phyloP scores from a whole-genome alignment of 2,888 invertebrate genomes.

The Panzeria rudis region DNA sequence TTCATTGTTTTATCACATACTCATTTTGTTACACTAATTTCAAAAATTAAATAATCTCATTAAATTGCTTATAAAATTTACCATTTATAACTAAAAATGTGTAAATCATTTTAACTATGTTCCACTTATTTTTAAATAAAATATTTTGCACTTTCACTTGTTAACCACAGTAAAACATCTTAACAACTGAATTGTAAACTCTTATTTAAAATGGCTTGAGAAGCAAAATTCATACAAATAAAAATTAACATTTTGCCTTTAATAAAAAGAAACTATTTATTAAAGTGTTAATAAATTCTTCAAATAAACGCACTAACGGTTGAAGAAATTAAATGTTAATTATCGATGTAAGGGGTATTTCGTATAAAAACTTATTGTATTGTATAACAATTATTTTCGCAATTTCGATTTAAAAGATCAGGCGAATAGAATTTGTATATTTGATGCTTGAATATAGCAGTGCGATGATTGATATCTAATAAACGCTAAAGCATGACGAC shows the following conservation, averaged over 20 bases:
- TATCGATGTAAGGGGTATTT: neutral
- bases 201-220: constrained; percentile 19
- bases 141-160: constrained; percentile 50
- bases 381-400: no score
- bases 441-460: no score
- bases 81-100: constrained; percentile 11
- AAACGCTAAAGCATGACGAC: no score
- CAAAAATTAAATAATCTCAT: neutral
- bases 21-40: no score
- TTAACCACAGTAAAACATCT: constrained; percentile 29
- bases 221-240: neutral
- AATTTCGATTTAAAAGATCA: no score
- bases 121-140: neutral
- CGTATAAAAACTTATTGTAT: neutral
- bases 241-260: neutral
- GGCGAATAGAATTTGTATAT: no score
- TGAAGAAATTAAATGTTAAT: neutral
- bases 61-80: neutral
- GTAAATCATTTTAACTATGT: constrained; percentile 4
- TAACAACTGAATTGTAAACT: constrained; percentile 34
- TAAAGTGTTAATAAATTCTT: constrained; percentile 52
- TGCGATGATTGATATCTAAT: no score
- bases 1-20: neutral
- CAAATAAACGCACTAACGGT: constrained; percentile 11
- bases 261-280: neutral